A percentile compares a stretch with the other conserved stretches of the same genome.
Conservation (phyloP, 2,113 vertebrate genomes). For the Anolis carolinensis region DNA sequence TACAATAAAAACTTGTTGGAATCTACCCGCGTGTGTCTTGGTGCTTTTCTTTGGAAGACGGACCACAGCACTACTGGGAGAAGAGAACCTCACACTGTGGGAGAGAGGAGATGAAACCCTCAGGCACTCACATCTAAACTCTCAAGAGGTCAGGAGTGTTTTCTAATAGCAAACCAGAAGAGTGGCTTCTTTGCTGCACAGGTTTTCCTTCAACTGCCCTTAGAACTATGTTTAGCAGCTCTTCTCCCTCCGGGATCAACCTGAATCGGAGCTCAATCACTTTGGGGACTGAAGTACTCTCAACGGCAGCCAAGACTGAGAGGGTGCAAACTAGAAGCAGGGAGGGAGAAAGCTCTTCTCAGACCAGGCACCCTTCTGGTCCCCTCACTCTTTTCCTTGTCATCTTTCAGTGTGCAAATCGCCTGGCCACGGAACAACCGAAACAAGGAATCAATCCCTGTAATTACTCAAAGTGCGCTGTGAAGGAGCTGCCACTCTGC, state of each 20-base stretch:
- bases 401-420: not conserved
- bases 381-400: too few species aligned
- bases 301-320: not conserved
- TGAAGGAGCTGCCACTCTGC: not conserved
- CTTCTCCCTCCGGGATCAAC: constrained; percentile 38
- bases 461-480: not conserved
- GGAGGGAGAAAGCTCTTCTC: not conserved
- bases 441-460: not conserved
- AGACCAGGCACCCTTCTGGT: not conserved
- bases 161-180: constrained; percentile 48
- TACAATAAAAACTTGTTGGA: too few species aligned
- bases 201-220: not conserved
- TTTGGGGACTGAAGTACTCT: not conserved
- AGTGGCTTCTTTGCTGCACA: constrained; percentile 20
- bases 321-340: not conserved
- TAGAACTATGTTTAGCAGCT: constrained; percentile 55
- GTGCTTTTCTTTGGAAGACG: too few species aligned
- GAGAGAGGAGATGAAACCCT: constrained; percentile 10
- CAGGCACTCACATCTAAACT: constrained; percentile 8
- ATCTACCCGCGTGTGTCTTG: too few species aligned
- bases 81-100: too few species aligned
- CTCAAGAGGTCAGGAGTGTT: constrained; percentile 54
- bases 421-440: not conserved
- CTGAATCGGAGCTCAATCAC: not conserved
- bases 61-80: too few species aligned